Evolutionary conservation across 1,140 invertebrate species (phyloP).

Genomic region (Orius laevigatus): DNA sequence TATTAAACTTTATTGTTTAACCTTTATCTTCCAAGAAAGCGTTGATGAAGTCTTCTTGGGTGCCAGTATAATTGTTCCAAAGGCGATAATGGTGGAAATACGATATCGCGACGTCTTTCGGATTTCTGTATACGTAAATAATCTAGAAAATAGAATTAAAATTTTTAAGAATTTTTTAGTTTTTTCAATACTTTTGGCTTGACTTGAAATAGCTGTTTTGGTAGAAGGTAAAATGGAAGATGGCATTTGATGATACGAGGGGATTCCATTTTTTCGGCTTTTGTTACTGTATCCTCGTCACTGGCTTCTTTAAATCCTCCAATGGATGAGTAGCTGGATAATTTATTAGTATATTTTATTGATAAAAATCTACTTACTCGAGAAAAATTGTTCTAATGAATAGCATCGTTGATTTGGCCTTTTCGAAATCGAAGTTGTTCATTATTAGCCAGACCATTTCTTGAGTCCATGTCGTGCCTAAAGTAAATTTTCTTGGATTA

Average conservation of each 20-base stretch:
- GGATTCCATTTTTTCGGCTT: slow-evolving; percentile 43
- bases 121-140: slow-evolving; percentile 43
- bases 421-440: slow-evolving; percentile 27
- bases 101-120: slow-evolving; percentile 42
- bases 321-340: not conserved
- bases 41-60: slow-evolving; percentile 31
- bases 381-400: slow-evolving; percentile 35
- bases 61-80: slow-evolving; percentile 25
- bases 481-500: not conserved
- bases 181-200: slow-evolving; percentile 46
- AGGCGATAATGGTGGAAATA: slow-evolving; percentile 37
- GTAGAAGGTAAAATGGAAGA: slow-evolving; percentile 54
- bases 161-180: not conserved
- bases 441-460: slow-evolving; percentile 30
- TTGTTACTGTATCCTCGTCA: slow-evolving; percentile 39
- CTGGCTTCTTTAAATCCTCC: not conserved
- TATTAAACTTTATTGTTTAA: no score
- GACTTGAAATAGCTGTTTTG: slow-evolving; percentile 42
- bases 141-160: slow-evolving; percentile 27
- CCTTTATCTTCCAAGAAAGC: slow-evolving; percentile 29
- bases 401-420: slow-evolving; percentile 24
- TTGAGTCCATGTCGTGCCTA: slow-evolving; percentile 32
- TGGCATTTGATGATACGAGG: slow-evolving; percentile 66
- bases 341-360: not conserved
- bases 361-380: slow-evolving; percentile 30